Base-by-base conservation (phyloP, 2,888 invertebrate genomes). In the Andrena hattorfiana region DNA sequence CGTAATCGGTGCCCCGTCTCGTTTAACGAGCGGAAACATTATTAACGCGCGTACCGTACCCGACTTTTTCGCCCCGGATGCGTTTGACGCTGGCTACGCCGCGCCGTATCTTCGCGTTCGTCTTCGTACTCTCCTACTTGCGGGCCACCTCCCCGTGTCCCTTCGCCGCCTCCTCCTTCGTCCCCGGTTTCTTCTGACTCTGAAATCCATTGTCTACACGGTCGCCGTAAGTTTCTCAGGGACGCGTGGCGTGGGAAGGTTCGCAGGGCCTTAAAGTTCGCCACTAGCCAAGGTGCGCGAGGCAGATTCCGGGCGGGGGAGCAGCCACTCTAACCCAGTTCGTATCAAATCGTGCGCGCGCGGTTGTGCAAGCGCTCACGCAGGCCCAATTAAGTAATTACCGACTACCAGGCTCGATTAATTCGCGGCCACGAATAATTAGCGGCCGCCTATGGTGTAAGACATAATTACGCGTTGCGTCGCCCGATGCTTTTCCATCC, bases 251-350 rank as follows among this genome's bases (percentile, higher is more conserved):
- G 94, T 94, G 94, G 93, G 94, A 94, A 94, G 92, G 92, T 94
- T 94, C 94, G 91, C 93, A 93, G 91, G 91, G 90, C 90, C 92
- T 91, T 91, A 90, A 92, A 92, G 91, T 92, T 92, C 91, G 91
- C 88, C 85, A 87, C 85, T 85, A 87, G 88, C 87, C 89, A 86
- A 81, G 85, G 85, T 81, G 81, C 78, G 73, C 60, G 56, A 60
- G 49, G 68, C 72, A 64, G 77, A 82, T 85, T 54, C 81, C 78
- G 68, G 54, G 67, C 77, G 78, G 69, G 67, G 69, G 59, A 70
- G 59, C 59, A 74, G 85, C 82, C 86, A 78, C 85, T 90, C 84
- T 89, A 92, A 92, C 91, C 90, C 85, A 92, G 92, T 93, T 91
- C 87, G 78, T 56, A 67, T 56, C 70, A 48, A 75, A 49, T 77